A percentile compares a stretch with the other conserved stretches of the same genome.
These are phyloP conservation scores for Notothenia coriiceps DNA, from an alignment of 2,113 vertebrate species.

Conservation along the genomic window DNA sequence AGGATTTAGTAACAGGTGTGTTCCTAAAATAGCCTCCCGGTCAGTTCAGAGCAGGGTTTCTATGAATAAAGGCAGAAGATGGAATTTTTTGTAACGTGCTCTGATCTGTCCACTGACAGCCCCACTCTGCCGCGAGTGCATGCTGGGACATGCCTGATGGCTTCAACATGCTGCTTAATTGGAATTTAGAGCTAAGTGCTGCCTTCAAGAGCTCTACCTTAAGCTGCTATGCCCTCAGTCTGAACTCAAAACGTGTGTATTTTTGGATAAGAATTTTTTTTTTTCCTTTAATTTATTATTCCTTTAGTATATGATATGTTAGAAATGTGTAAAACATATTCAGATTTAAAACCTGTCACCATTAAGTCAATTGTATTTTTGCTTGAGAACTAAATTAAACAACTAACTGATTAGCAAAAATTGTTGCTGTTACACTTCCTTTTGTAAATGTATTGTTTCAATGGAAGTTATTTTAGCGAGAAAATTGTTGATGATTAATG, in stretches of 20 bases:
- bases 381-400: neutral
- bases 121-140: slow-evolving; percentile 20
- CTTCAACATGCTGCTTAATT: slow-evolving; percentile 28
- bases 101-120: slow-evolving; percentile 40
- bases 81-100: slow-evolving; percentile 2
- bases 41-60: slow-evolving; percentile 22
- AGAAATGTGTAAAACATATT: neutral
- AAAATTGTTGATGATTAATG: neutral
- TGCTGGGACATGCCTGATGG: slow-evolving; percentile 50
- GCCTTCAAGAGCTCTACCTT: slow-evolving; percentile 12
- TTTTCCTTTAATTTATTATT: neutral
- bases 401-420: neutral
- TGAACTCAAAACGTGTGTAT: too few relatives aligned
- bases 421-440: neutral
- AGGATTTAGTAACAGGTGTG: slow-evolving; percentile 48
- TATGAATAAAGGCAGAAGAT: slow-evolving; percentile 11
- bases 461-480: neutral
- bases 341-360: too few relatives aligned
- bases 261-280: neutral
- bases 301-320: neutral
- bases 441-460: neutral
- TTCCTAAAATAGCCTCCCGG: slow-evolving; percentile 28
- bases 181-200: slow-evolving; percentile 3
- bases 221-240: neutral
- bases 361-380: neutral